phyloP scores from a whole-genome alignment of 2,113 vertebrate genomes.

The Xiphorhynchus elegans region DNA sequence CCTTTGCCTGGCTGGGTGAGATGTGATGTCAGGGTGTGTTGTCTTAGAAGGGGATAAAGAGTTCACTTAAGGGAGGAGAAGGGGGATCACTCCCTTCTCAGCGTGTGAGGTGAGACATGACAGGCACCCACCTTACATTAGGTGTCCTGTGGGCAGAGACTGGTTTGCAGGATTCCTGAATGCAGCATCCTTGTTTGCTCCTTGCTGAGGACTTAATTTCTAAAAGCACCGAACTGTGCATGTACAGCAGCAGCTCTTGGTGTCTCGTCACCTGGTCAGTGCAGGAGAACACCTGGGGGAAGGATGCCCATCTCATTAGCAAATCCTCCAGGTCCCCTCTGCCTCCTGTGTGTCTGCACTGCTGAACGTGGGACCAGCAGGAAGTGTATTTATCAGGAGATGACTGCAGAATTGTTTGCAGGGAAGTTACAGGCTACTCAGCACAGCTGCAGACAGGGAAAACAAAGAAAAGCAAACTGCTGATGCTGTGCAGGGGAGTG shows the following conservation, averaged over 20 bases:
- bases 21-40: neutral
- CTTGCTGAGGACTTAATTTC: neutral
- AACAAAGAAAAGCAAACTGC: neutral
- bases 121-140: neutral
- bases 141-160: neutral
- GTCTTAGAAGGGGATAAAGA: neutral
- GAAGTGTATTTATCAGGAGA: neutral
- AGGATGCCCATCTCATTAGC: neutral
- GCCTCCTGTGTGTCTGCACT: neutral
- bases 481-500: neutral
- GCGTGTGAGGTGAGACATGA: fast-evolving
- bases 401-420: neutral
- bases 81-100: neutral
- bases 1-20: neutral
- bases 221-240: neutral
- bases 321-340: neutral
- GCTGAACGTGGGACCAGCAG: neutral
- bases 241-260: neutral
- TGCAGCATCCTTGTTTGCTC: fast-evolving
- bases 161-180: neutral
- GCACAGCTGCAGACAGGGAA: neutral
- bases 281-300: neutral
- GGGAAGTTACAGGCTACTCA: neutral
- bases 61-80: neutral
- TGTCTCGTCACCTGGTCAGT: neutral